Conservation (phyloP, 2,888 invertebrate species). For the Diplolepis rosae region DNA sequence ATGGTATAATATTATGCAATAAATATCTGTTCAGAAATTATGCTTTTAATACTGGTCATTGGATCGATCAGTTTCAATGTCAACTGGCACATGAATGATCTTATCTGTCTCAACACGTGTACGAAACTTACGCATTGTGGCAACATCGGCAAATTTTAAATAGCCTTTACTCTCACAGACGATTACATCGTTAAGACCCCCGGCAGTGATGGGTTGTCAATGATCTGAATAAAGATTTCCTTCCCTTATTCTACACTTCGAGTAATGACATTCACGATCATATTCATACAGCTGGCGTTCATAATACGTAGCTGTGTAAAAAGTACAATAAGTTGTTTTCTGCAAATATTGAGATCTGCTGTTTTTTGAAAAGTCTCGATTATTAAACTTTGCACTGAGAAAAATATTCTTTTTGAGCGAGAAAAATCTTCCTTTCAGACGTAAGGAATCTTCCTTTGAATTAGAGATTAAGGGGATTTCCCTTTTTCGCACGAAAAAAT, state of each 20-base stretch:
- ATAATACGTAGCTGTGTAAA: not conserved
- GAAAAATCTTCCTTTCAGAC: too few species aligned
- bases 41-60: not conserved
- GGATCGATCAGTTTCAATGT: not conserved
- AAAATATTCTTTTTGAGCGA: too few species aligned
- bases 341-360: not conserved
- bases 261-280: not conserved
- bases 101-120: constrained; percentile 1
- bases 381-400: not conserved
- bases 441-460: too few species aligned
- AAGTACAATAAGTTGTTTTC: not conserved
- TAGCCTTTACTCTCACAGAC: not conserved
- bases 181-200: constrained; percentile 11
- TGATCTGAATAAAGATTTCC: constrained; percentile 5
- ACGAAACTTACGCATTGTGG: not conserved
- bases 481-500: too few species aligned
- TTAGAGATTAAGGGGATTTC: too few species aligned
- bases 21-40: not conserved
- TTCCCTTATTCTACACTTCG: not conserved
- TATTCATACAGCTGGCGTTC: constrained; percentile 11
- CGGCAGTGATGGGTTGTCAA: not conserved
- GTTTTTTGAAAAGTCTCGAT: not conserved
- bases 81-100: not conserved
- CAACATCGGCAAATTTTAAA: not conserved
- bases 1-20: too few species aligned